A percentile compares a stretch with the other conserved stretches of the same genome.
These are phyloP conservation scores for Psephotus haematonotus DNA, from an alignment of 2,113 vertebrate species.

Conservation along the genomic window DNA sequence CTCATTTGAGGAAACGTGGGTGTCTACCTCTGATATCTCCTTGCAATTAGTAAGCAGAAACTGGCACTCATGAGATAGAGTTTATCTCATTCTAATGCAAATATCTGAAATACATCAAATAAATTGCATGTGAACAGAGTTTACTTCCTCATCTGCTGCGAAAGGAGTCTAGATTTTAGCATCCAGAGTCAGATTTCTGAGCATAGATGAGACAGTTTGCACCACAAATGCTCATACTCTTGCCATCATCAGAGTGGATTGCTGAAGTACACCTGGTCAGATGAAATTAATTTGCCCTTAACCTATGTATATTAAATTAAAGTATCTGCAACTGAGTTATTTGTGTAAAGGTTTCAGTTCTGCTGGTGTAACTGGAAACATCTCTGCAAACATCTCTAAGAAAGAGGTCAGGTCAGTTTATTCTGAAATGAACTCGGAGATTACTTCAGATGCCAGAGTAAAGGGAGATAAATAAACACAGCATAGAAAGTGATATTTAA, in stretches of 20 bases:
- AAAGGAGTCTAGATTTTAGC: not conserved
- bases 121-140: not conserved
- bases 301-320: not conserved
- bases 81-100: not conserved
- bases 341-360: not conserved
- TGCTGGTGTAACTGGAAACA: not conserved
- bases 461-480: not conserved
- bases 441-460: not conserved
- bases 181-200: not conserved
- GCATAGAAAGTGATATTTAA: not conserved
- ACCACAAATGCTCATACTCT: rapidly evolving
- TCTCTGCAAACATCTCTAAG: not conserved
- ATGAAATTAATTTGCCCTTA: not conserved
- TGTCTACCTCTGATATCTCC: not conserved
- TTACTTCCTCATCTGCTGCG: not conserved
- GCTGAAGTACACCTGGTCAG: not conserved
- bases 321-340: not conserved
- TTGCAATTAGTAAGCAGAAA: not conserved
- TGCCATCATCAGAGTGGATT: not conserved
- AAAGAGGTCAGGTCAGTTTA: not conserved
- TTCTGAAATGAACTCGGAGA: not conserved
- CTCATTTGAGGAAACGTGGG: not conserved
- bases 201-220: not conserved
- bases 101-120: not conserved
- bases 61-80: not conserved